Conservation (phyloP, 2,888 invertebrate species). For the Apamea monoglypha region DNA sequence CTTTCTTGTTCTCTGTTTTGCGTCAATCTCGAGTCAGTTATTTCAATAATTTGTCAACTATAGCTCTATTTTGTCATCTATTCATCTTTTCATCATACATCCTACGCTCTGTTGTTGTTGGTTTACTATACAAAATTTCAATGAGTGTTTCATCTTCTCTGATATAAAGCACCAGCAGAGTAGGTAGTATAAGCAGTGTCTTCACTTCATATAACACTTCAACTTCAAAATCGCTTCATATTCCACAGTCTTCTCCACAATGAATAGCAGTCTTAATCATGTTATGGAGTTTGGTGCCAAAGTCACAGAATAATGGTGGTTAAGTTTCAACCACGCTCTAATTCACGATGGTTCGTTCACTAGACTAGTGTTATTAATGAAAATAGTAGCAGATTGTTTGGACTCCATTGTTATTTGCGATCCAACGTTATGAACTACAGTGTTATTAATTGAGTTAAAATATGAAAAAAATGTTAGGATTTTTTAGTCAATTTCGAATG, state of each 20-base stretch:
- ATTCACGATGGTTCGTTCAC: conserved; percentile 74
- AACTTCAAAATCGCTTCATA: conserved; percentile 41
- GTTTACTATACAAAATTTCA: not conserved
- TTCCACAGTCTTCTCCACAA: conserved; percentile 26
- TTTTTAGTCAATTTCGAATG: conserved; percentile 3
- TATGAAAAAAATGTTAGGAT: conserved; percentile 16
- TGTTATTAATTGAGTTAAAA: conserved; percentile 34
- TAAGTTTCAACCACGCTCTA: conserved; percentile 78
- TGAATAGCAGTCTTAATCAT: conserved; percentile 71
- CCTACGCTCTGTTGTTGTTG: not conserved
- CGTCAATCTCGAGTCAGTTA: not conserved
- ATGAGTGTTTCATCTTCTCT: not conserved
- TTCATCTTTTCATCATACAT: not conserved
- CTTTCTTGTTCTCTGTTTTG: not conserved
- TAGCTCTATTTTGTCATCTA: not conserved
- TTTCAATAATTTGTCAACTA: not conserved
- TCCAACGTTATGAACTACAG: conserved; percentile 35
- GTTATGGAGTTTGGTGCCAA: conserved; percentile 79
- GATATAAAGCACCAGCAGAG: too few relatives aligned
- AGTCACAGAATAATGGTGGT: conserved; percentile 79
- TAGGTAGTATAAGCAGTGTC: not conserved
- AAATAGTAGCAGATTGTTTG: conserved; percentile 69
- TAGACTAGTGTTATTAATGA: conserved; percentile 75
- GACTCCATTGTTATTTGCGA: conserved; percentile 58
- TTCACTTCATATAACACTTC: not conserved